These are phyloP conservation scores for Lasioglossum vierecki DNA, from an alignment of 2,888 invertebrate genomes.

Conservation along the genomic window DNA sequence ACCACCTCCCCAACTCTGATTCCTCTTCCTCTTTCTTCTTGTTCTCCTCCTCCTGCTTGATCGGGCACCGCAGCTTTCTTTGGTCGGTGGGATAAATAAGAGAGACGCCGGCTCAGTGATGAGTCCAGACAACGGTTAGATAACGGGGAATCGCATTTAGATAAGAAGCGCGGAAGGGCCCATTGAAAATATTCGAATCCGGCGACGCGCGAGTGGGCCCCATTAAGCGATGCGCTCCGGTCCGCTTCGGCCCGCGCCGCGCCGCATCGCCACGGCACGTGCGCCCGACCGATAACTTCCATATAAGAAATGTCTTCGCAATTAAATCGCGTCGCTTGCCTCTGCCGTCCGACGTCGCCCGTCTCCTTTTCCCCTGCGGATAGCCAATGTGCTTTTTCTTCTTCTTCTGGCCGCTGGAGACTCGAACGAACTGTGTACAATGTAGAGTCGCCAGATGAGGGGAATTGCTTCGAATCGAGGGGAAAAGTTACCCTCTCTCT, in stretches of 20 bases:
- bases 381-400: neutral
- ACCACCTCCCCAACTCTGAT: neutral
- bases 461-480: too few species aligned
- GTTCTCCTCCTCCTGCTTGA: neutral
- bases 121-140: slow-evolving; percentile 63
- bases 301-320: slow-evolving; percentile 61
- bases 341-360: slow-evolving; percentile 4
- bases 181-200: slow-evolving; percentile 60
- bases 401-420: neutral
- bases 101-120: slow-evolving; percentile 58
- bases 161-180: slow-evolving; percentile 62
- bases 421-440: neutral
- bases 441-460: too few species aligned
- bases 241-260: neutral
- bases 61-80: slow-evolving; percentile 28
- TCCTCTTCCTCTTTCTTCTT: slow-evolving; percentile 4
- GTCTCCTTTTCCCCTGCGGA: neutral
- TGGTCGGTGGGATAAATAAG: slow-evolving; percentile 53
- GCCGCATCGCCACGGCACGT: slow-evolving; percentile 46
- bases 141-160: slow-evolving; percentile 68
- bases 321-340: slow-evolving; percentile 51
- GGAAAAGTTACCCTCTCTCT: too few species aligned
- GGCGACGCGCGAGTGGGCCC: slow-evolving; percentile 39
- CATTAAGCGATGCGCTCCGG: slow-evolving; percentile 52
- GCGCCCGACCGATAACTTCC: slow-evolving; percentile 61